Evolutionary conservation across 2,888 invertebrate genomes (phyloP).

Genomic region (Euclidia mi): DNA sequence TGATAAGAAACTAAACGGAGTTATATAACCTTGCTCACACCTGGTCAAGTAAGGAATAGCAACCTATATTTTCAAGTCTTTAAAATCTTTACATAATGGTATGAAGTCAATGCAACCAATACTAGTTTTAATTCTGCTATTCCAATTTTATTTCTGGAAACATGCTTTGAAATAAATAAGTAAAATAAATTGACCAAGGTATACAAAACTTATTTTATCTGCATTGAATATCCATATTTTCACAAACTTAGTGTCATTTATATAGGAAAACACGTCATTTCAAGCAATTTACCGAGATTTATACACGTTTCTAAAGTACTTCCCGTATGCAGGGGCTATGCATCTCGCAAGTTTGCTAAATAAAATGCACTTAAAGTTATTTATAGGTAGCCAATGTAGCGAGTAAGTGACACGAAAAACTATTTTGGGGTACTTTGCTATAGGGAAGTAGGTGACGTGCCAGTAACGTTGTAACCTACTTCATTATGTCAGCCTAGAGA

Average conservation of each 20-base stretch:
- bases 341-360: slow-evolving; percentile 51
- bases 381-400: slow-evolving; percentile 32
- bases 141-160: too few relatives aligned
- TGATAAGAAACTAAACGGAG: too few relatives aligned
- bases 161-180: neutral
- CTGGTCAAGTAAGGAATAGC: too few relatives aligned
- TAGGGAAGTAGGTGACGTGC: too few relatives aligned
- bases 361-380: slow-evolving; percentile 55
- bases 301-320: slow-evolving; percentile 64
- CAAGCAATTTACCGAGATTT: slow-evolving; percentile 67
- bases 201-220: slow-evolving; percentile 22
- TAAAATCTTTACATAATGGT: too few relatives aligned
- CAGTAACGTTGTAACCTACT: too few relatives aligned
- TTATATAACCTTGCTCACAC: too few relatives aligned
- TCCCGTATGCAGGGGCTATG: slow-evolving; percentile 40
- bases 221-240: slow-evolving; percentile 61
- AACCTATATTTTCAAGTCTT: too few relatives aligned
- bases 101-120: too few relatives aligned
- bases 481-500: too few relatives aligned
- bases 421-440: too few relatives aligned
- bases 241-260: slow-evolving; percentile 58
- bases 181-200: neutral
- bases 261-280: slow-evolving; percentile 65
- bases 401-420: slow-evolving; percentile 19
- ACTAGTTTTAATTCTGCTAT: too few relatives aligned